phyloP scores from a whole-genome alignment of 2,113 vertebrate genomes.

The Sorex araneus region DNA sequence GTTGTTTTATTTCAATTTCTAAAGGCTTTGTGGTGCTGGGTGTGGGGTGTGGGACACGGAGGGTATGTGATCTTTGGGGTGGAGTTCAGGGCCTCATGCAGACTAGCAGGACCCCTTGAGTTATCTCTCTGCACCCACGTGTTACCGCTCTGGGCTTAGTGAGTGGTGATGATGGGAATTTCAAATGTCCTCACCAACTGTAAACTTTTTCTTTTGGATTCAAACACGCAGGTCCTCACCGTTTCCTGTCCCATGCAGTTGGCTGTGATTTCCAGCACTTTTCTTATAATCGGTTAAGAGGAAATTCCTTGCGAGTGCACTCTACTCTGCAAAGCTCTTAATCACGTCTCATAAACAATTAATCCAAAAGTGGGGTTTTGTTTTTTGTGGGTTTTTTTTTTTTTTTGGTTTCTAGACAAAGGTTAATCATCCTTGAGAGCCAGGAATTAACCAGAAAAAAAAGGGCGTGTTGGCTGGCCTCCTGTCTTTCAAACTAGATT shows the following conservation, averaged over 20 bases:
- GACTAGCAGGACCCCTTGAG: too few relatives aligned
- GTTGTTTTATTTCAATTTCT: too few relatives aligned
- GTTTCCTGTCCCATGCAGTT: neutral
- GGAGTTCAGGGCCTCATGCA: too few relatives aligned
- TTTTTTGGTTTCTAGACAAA: constrained; percentile 80
- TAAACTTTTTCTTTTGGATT: neutral
- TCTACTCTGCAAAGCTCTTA: constrained; percentile 75
- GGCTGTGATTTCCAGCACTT: constrained; percentile 21
- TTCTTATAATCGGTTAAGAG: constrained; percentile 4
- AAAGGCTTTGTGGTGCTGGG: too few relatives aligned
- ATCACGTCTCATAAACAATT: constrained; percentile 79
- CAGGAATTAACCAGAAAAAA: constrained; percentile 41
- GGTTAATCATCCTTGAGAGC: constrained; percentile 71
- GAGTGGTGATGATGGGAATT: neutral
- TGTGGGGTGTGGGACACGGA: too few relatives aligned
- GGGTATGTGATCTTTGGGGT: too few relatives aligned
- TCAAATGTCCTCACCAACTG: neutral
- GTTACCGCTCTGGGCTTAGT: constrained; percentile 10
- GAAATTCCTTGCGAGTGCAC: constrained; percentile 32
- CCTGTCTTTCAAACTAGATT: neutral
- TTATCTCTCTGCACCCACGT: too few relatives aligned
- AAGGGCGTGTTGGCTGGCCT: neutral
- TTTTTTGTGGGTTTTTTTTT: too few relatives aligned
- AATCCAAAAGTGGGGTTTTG: constrained; percentile 64
- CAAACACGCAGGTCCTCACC: neutral